Percentiles rank a stretch among this genome's conserved stretches.
These are phyloP conservation scores for Agrochola lychnidis DNA, from an alignment of 2,888 invertebrate species.

Conservation along the genomic window DNA sequence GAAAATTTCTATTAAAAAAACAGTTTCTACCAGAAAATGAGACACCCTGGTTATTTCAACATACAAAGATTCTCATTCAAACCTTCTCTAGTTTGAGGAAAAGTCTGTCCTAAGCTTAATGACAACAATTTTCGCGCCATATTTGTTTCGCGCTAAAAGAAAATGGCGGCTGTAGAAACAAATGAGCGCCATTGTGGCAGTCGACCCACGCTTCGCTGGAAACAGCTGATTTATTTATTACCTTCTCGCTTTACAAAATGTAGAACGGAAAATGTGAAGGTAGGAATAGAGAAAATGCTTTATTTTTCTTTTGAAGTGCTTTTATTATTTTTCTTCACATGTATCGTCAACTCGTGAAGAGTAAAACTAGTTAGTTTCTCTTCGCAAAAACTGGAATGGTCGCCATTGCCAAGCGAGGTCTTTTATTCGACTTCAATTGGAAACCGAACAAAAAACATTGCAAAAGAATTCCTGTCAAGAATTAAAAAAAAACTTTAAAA, in stretches of 20 bases:
- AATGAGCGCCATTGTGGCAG: slow-evolving; percentile 59
- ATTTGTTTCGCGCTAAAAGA: slow-evolving; percentile 62
- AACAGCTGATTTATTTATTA: slow-evolving; percentile 63
- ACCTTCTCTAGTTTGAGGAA: slow-evolving; percentile 26
- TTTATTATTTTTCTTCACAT: slow-evolving; percentile 13
- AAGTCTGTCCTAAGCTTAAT: slow-evolving; percentile 45
- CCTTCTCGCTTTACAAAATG: slow-evolving; percentile 44
- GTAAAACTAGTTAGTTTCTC: not conserved
- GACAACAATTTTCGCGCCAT: slow-evolving; percentile 59
- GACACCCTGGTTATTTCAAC: not conserved
- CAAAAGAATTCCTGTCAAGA: not conserved
- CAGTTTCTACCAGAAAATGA: not conserved
- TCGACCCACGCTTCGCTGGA: slow-evolving; percentile 38
- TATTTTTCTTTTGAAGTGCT: slow-evolving; percentile 6
- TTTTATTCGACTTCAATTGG: not conserved
- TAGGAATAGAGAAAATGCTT: slow-evolving; percentile 31
- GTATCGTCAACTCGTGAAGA: not conserved
- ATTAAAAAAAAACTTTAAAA: not conserved
- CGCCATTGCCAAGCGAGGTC: not conserved
- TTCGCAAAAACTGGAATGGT: not conserved
- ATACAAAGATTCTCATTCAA: slow-evolving; percentile 22
- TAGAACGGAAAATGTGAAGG: slow-evolving; percentile 32
- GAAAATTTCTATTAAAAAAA: not conserved
- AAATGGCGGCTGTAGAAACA: slow-evolving; percentile 58
- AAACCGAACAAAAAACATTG: not conserved